Evolutionary conservation across 2,888 invertebrate species (phyloP).

Genomic region (Miltochrista miniata): DNA sequence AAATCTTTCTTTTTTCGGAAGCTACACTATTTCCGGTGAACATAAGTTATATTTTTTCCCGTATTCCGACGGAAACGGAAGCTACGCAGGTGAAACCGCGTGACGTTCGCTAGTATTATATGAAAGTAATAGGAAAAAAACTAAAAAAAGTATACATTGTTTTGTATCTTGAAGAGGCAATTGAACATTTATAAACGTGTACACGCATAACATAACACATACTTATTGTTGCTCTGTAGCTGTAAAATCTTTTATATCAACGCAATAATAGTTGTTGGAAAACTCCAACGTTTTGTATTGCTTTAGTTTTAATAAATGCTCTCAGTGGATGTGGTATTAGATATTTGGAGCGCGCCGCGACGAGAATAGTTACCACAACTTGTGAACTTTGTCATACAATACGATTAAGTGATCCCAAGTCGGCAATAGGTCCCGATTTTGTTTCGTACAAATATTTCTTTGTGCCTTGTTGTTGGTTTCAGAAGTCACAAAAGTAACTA

Average conservation of each 20-base stretch:
- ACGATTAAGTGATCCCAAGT: constrained; percentile 36
- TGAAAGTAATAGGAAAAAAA: too few species aligned
- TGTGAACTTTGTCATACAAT: constrained; percentile 27
- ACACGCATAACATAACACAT: too few species aligned
- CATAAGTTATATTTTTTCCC: too few species aligned
- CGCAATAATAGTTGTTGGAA: constrained; percentile 19
- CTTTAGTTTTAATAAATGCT: constrained; percentile 39
- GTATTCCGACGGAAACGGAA: too few species aligned
- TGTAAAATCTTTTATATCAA: constrained; percentile 15
- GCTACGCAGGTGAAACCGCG: too few species aligned
- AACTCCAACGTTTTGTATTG: constrained; percentile 30
- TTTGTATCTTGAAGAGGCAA: too few species aligned
- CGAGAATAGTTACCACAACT: constrained; percentile 38
- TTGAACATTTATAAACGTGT: too few species aligned
- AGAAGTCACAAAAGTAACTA: constrained; percentile 23
- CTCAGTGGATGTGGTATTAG: constrained; percentile 27
- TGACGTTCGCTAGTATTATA: too few species aligned
- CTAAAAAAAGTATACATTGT: too few species aligned
- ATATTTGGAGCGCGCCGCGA: constrained; percentile 31
- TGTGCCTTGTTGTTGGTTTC: constrained; percentile 19
- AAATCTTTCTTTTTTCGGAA: too few species aligned
- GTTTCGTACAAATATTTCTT: constrained; percentile 32
- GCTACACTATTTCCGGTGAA: too few species aligned
- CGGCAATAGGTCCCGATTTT: constrained; percentile 29
- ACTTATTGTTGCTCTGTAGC: too few species aligned